These are phyloP conservation scores for Goniozus legneri DNA, from an alignment of 1,140 invertebrate genomes.

Conservation along the genomic window DNA sequence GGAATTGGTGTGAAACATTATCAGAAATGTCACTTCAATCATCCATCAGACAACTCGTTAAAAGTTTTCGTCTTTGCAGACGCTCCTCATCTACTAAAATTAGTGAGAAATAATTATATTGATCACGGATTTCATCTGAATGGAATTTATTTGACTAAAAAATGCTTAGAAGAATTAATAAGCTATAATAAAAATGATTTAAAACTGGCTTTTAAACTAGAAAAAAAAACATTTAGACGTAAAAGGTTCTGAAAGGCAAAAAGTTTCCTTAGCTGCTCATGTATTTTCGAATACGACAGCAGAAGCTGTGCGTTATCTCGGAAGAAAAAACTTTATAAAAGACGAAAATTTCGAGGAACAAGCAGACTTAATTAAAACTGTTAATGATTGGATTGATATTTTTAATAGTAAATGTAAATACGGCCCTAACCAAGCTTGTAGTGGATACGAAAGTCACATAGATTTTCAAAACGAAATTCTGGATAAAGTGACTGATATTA, in stretches of 20 bases:
- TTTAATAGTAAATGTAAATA: constrained; percentile 7
- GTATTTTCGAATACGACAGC: constrained; percentile 6
- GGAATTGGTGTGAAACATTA: no score
- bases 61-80: constrained; percentile 26
- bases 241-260: background rate
- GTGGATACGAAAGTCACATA: background rate
- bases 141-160: no score
- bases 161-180: background rate
- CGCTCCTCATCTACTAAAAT: constrained; percentile 22
- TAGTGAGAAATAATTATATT: constrained; percentile 20
- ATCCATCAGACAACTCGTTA: constrained; percentile 6
- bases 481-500: background rate
- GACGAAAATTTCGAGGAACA: background rate
- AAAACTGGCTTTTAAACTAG: constrained; percentile 3
- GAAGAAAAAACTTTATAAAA: background rate
- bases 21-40: no score
- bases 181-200: background rate
- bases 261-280: constrained; percentile 2
- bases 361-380: background rate
- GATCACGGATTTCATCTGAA: constrained; percentile 16
- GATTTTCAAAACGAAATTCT: background rate
- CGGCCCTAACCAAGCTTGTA: background rate
- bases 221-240: constrained; percentile 1
- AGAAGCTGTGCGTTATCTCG: background rate
- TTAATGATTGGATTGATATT: constrained; percentile 16